Conservation (phyloP, 35 echinoderm and acorn worm genomes). For the Amphiura filiformis region DNA sequence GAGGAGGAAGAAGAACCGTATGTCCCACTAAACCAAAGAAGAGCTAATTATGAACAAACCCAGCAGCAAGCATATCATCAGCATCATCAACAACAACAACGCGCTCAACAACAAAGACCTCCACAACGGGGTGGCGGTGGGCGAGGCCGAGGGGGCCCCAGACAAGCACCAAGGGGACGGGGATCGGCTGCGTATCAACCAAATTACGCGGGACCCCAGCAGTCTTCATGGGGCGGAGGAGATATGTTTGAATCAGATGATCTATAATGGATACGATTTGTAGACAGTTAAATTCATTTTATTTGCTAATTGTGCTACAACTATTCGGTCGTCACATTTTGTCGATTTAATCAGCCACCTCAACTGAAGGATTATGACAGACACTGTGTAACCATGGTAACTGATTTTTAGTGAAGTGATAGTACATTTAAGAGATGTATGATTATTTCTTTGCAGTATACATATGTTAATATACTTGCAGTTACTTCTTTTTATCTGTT, state of each 20-base stretch:
- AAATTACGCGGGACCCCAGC: constrained; percentile 6
- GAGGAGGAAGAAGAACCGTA: not conserved
- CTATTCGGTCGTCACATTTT: no score
- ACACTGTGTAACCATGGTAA: no score
- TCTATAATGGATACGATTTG: not conserved
- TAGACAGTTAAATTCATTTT: no score
- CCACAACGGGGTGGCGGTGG: not conserved
- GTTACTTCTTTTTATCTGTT: no score
- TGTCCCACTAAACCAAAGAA: not conserved
- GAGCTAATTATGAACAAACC: not conserved
- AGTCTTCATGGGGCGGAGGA: not conserved
- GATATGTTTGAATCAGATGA: not conserved
- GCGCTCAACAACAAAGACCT: not conserved
- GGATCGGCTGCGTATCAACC: not conserved
- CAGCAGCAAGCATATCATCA: not conserved
- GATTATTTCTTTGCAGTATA: no score
- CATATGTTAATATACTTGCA: no score
- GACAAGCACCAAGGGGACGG: not conserved
- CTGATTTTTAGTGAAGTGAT: no score
- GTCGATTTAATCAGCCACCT: no score
- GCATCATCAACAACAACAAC: not conserved
- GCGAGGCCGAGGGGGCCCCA: not conserved
- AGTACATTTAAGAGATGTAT: no score
- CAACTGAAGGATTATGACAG: no score
- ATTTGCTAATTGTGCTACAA: no score